These are phyloP conservation scores for Numenius arquata DNA, from an alignment of 2,113 vertebrate species.

Conservation along the genomic window DNA sequence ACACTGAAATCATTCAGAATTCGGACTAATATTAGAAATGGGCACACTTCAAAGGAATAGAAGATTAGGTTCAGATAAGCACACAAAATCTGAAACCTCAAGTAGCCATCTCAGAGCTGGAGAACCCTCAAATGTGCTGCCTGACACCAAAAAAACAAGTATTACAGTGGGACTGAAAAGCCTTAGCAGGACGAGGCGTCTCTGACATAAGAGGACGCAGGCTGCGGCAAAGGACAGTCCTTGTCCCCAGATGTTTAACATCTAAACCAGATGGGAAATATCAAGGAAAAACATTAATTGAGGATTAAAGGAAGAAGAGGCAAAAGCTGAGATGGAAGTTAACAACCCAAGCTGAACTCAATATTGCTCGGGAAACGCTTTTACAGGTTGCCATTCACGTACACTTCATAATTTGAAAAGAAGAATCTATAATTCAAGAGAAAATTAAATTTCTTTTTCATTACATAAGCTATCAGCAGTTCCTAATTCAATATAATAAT, in stretches of 20 bases:
- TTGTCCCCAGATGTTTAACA: not conserved
- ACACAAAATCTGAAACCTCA: not conserved
- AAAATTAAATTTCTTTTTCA: not conserved
- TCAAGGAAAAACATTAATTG: not conserved
- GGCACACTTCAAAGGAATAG: not conserved
- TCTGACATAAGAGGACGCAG: not conserved
- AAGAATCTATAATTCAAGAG: not conserved
- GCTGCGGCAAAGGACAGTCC: not conserved
- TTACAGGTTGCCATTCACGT: not conserved
- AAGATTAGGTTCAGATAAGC: not conserved
- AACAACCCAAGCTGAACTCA: not conserved
- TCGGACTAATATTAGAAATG: not conserved
- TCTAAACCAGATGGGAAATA: not conserved
- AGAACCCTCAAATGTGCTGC: not conserved
- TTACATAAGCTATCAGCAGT: not conserved
- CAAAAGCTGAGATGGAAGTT: not conserved
- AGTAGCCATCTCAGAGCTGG: not conserved
- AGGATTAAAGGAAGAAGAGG: not conserved
- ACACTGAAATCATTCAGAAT: not conserved
- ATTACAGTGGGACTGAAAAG: not conserved
- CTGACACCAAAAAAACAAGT: not conserved
- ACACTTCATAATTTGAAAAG: not conserved
- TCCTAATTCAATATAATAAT: not conserved
- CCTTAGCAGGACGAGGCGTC: not conserved
- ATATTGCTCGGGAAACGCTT: not conserved